Evolutionary conservation across 2,888 invertebrate genomes (phyloP).

Genomic region (Euzophera pinguis): DNA sequence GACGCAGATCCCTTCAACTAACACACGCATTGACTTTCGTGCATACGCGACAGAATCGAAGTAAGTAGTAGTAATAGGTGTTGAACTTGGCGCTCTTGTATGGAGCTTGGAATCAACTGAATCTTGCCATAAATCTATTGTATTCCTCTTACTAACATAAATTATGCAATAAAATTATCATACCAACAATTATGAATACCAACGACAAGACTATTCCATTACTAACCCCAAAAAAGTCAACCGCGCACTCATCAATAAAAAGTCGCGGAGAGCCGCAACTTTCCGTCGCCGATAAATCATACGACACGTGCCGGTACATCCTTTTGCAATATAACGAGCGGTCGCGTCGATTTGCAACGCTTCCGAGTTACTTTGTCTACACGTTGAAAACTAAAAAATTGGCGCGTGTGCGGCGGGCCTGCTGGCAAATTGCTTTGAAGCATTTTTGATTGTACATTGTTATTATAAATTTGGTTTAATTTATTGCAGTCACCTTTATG

Average conservation of each 20-base stretch:
- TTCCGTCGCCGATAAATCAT: slow-evolving; percentile 35
- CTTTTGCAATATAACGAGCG: slow-evolving; percentile 62
- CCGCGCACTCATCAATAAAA: slow-evolving; percentile 18
- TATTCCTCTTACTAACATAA: not conserved
- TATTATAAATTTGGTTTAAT: no score
- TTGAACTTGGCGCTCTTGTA: no score
- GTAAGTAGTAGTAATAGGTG: no score
- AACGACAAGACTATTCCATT: slow-evolving; percentile 35
- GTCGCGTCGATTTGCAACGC: slow-evolving; percentile 64
- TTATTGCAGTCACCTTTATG: no score
- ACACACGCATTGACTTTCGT: no score
- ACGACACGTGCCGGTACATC: slow-evolving; percentile 63
- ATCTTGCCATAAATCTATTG: no score
- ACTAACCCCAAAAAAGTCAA: slow-evolving; percentile 23
- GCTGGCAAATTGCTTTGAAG: slow-evolving; percentile 35
- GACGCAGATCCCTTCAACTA: no score
- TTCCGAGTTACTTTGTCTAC: slow-evolving; percentile 42
- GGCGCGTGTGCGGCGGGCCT: slow-evolving; percentile 20
- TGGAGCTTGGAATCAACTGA: no score
- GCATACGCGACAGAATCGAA: no score
- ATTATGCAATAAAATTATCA: not conserved
- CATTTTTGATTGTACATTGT: slow-evolving; percentile 9
- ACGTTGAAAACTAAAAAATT: slow-evolving; percentile 24
- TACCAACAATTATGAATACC: slow-evolving; percentile 10
- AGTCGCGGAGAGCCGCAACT: slow-evolving; percentile 17